A percentile compares a stretch with the other conserved stretches of the same genome.
phyloP scores from a whole-genome alignment of 1,140 invertebrate genomes.

The Drosophila bocqueti region DNA sequence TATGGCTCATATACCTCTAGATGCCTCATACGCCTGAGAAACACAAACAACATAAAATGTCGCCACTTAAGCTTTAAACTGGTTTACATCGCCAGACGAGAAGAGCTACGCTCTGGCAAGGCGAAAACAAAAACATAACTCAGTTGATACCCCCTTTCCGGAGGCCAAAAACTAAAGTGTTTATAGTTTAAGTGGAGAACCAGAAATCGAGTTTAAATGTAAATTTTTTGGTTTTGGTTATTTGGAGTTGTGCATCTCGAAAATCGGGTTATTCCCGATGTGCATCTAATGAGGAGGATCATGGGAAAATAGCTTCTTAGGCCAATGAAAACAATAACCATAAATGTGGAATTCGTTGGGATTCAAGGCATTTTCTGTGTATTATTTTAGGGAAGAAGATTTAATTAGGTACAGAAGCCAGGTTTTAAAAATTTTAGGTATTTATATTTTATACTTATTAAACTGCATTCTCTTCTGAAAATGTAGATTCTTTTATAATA shows the following conservation, averaged over 20 bases:
- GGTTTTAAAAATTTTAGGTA: not conserved
- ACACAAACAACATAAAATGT: slow-evolving; percentile 52
- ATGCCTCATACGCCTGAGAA: slow-evolving; percentile 14
- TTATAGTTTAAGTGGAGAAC: slow-evolving; percentile 5
- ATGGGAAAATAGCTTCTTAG: not conserved
- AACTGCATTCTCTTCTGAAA: too few relatives aligned
- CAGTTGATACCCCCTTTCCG: slow-evolving; percentile 20
- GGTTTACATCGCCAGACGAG: slow-evolving; percentile 45
- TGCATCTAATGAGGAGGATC: not conserved
- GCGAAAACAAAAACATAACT: slow-evolving; percentile 22
- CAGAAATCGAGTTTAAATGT: slow-evolving; percentile 8
- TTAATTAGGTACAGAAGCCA: too few relatives aligned
- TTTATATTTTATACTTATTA: too few relatives aligned
- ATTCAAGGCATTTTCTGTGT: not conserved
- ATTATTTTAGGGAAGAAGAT: not conserved
- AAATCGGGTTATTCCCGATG: not conserved
- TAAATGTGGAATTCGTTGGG: not conserved
- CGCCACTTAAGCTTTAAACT: slow-evolving; percentile 52
- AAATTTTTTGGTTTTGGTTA: not conserved
- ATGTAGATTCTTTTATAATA: too few relatives aligned
- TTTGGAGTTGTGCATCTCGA: slow-evolving; percentile 2
- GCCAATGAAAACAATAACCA: not conserved
- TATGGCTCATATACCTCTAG: slow-evolving; percentile 29
- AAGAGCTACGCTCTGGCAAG: not conserved
- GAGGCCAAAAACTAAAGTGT: slow-evolving; percentile 1